Base-by-base conservation (phyloP, 2,113 vertebrate species). In the Verasper variegatus region DNA sequence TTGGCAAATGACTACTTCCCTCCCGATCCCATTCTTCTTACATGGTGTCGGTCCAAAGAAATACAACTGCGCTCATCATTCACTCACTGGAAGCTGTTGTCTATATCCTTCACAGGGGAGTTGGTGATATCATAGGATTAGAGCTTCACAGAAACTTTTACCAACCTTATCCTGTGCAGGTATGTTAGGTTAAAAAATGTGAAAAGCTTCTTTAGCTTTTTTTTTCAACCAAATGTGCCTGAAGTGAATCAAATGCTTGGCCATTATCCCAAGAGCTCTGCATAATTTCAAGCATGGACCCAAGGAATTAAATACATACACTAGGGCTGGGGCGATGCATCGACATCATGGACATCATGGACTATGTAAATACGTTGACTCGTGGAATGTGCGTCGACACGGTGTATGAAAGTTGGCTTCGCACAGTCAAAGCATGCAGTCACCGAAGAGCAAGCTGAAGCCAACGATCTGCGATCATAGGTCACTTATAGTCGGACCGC, bases 1-100 rank as follows among this genome's bases (percentile, higher is more conserved):
- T 83, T 91, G 85, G 84, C 87, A 88, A 90, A 88, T 85, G 88
- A 93, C 91, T 83, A 71, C 82, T 78, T 79, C 66, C 72, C 63
- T 75, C 72, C 78, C 45, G 51, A 56, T 76, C 49, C 74, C 78
- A 82, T 90, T 90, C 78, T 80, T 90, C 77, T 82, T 71, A 77
- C 76, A 76, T 14, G 52, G 42, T 83, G 83, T 70, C 65, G 18
- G 72, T 88, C 71, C 76, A 68, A 40, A 70, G 81, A 68, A 66
- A 73, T 79, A 72, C 75, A 83, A 76, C 49, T 63, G 59, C 6
- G 47, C 78, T 87, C 82, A 78, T 86, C 80, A 74, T 71, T 87
- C 90, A 87, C 81, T 87, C 78, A 78, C 82, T 59, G 67, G 62
- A 87, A 76, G 81, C 74, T 76, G 88, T 86, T 91, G 85, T 91